phyloP scores from a whole-genome alignment of 2,113 vertebrate species.

The Oncorhynchus keta region DNA sequence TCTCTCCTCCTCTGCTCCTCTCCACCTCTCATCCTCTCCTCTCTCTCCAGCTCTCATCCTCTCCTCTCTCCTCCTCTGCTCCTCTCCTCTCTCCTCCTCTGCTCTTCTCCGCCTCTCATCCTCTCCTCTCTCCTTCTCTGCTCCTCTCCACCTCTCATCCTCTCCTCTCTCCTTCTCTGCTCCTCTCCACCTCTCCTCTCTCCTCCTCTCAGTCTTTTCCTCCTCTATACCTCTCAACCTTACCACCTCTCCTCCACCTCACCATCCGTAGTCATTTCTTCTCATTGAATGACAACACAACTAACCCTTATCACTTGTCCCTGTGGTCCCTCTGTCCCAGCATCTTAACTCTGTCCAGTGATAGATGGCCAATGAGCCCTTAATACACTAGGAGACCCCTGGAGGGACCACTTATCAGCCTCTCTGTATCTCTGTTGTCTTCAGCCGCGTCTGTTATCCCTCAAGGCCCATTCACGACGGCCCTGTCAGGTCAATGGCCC shows the following conservation, averaged over 20 bases:
- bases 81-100: too few relatives aligned
- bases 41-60: too few relatives aligned
- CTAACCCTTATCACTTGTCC: neutral
- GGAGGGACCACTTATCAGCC: conserved; percentile 44
- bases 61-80: too few relatives aligned
- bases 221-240: neutral
- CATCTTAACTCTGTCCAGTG: neutral
- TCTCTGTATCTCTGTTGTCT: conserved; percentile 11
- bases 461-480: conserved; percentile 48
- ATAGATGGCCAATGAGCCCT: conserved; percentile 1
- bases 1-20: too few relatives aligned
- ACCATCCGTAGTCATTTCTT: neutral
- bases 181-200: neutral
- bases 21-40: too few relatives aligned
- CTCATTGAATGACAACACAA: neutral
- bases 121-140: too few relatives aligned
- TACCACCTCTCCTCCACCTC: conserved; percentile 3
- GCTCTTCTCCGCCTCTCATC: too few relatives aligned
- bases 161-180: neutral
- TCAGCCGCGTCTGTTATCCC: conserved; percentile 52
- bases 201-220: neutral
- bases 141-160: too few relatives aligned
- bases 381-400: conserved; percentile 22
- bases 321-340: neutral
- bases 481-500: conserved; percentile 52